These are phyloP conservation scores for Hypselothyrea guttata DNA, from an alignment of 2,888 invertebrate species.

Conservation along the genomic window DNA sequence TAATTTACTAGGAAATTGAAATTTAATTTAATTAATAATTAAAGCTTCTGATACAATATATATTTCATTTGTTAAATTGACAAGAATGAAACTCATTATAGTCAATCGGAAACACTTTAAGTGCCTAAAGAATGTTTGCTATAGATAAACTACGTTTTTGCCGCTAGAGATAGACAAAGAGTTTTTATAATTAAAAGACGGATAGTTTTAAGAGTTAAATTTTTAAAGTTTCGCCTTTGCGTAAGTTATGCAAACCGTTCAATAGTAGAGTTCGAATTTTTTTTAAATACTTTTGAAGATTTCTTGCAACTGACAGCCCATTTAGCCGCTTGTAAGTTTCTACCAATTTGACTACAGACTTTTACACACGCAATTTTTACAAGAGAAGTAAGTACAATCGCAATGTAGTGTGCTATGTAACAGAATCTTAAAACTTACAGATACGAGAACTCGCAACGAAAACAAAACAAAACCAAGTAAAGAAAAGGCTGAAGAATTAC, in stretches of 20 bases:
- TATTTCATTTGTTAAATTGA: neutral
- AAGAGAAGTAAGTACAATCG: slow-evolving; percentile 42
- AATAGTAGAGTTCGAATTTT: slow-evolving; percentile 7
- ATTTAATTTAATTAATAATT: too few relatives aligned
- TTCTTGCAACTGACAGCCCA: slow-evolving; percentile 23
- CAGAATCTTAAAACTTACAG: slow-evolving; percentile 23
- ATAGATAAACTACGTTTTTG: too few relatives aligned
- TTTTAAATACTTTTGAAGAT: slow-evolving; percentile 1
- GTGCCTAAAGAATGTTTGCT: too few relatives aligned
- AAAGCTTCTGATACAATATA: too few relatives aligned
- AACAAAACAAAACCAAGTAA: slow-evolving; percentile 21
- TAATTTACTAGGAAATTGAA: too few relatives aligned
- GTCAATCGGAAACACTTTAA: too few relatives aligned
- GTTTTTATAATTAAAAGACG: too few relatives aligned
- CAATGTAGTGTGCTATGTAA: slow-evolving; percentile 52
- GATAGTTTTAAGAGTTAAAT: too few relatives aligned
- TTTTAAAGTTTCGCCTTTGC: neutral
- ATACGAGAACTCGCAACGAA: slow-evolving; percentile 19
- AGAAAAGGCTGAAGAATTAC: neutral
- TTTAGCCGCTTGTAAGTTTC: slow-evolving; percentile 24
- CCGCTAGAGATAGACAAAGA: too few relatives aligned
- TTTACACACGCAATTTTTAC: slow-evolving; percentile 41
- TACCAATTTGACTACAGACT: slow-evolving; percentile 34
- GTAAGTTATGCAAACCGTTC: slow-evolving; percentile 26
- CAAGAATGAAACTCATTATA: too few relatives aligned